phyloP scores from a whole-genome alignment of 2,888 invertebrate genomes.

The Syrphus vitripennis region DNA sequence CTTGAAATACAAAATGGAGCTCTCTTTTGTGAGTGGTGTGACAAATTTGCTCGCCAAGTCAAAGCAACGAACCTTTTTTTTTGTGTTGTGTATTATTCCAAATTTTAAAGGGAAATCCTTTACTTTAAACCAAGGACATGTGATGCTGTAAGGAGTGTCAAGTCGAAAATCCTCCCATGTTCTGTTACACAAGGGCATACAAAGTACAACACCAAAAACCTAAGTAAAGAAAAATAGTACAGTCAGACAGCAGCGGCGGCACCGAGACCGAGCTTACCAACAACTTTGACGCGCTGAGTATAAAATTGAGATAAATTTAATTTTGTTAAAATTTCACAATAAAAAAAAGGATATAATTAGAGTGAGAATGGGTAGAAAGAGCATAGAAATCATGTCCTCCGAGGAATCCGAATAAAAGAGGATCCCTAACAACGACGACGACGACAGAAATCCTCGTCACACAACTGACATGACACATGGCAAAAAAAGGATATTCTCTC shows the following conservation, averaged over 20 bases:
- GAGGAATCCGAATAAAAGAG: neutral
- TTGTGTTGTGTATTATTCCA: neutral
- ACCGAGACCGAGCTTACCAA: neutral
- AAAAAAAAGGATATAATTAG: slow-evolving; percentile 62
- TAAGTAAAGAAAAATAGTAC: neutral
- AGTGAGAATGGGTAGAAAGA: slow-evolving; percentile 6
- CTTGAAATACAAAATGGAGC: neutral
- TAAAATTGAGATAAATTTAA: slow-evolving; percentile 50
- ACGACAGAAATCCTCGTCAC: slow-evolving; percentile 14
- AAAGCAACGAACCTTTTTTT: neutral
- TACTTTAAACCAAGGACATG: neutral
- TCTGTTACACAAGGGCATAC: neutral
- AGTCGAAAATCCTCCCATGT: neutral
- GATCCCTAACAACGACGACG: neutral
- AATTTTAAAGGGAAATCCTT: slow-evolving; percentile 3
- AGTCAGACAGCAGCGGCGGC: neutral
- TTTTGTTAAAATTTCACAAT: slow-evolving; percentile 42
- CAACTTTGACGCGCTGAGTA: neutral
- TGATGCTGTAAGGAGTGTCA: neutral
- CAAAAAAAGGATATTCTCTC: neutral
- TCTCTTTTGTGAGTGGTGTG: slow-evolving; percentile 17
- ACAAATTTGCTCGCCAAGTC: slow-evolving; percentile 23
- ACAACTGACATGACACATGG: neutral
- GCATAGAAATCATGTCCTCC: neutral
- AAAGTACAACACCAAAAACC: neutral